Base-by-base conservation (phyloP, 2,797 vertebrate genomes). In the Aulostomus chinensis region DNA sequence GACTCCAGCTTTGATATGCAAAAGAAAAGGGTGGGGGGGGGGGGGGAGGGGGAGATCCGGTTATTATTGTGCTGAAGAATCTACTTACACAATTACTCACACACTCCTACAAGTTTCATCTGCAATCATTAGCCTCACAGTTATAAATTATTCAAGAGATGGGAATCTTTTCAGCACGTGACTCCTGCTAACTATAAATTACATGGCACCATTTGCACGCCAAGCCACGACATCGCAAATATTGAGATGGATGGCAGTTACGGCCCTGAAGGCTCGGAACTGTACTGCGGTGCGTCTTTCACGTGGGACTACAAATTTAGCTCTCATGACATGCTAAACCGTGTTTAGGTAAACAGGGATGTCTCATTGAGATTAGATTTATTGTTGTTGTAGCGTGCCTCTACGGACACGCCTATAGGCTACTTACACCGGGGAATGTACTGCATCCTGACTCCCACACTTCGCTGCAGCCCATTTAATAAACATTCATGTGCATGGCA, bases 1-100 rank as follows among this genome's bases (percentile, higher is more conserved):
- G 78, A 75, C 86, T 83, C 78, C 61, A 78, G 78, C 76, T 86
- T 62, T 14, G 82, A 76, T 80, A 70, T 56, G 45, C 34, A 41
- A 34, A 18, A 30, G 28, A 30, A 34, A 34, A 70, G 68, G 9
- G 4, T 7, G 24, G 9, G 9, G 6, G 24, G 24, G 66, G 66
- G 26, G 24, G 7, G 21, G 59, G 67, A 64, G 73, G 73, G 36
- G 29, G 63, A 61, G 85, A 92, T 91, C 12, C 12, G 28, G 66
- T 74, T 56, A 29, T 80, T 64, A 45, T 73, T n/a, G n/a, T n/a
- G 35, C 48, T 51, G 55, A 68, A 64, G 63, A 68, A 59, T 46
- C 36, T 51, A 20, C 53, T 34, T 31, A 11, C 2, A 11, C 60
- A 58, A 64, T 68, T 72, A 60, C 33, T 62, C 48, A 58, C 47